These are phyloP conservation scores for Trichoplusia ni DNA, from an alignment of 1,140 invertebrate species.

Conservation along the genomic window DNA sequence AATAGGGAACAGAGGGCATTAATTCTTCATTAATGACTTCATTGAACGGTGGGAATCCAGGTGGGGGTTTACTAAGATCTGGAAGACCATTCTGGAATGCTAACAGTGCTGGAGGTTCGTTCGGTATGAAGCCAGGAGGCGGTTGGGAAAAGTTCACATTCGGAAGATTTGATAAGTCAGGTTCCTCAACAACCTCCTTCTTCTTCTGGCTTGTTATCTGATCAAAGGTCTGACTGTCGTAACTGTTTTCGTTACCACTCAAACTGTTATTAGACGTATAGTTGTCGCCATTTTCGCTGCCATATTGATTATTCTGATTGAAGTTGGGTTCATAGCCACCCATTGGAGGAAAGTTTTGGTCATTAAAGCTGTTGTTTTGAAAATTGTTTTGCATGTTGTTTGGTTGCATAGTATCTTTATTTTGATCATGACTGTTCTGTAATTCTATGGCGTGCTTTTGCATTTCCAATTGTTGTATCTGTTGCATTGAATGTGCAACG, in stretches of 20 bases:
- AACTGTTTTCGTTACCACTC: constrained; percentile 75
- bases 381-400: constrained; percentile 60
- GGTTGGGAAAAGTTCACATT: constrained; percentile 82
- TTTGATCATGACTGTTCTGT: constrained; percentile 79
- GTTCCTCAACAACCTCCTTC: constrained; percentile 60
- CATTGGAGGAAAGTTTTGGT: constrained; percentile 64
- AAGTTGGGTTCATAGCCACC: constrained; percentile 63
- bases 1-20: constrained; percentile 96
- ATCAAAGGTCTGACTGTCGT: constrained; percentile 75
- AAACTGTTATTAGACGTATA: constrained; percentile 73
- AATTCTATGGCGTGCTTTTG: constrained; percentile 89
- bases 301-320: constrained; percentile 62
- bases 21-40: constrained; percentile 85
- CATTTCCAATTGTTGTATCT: constrained; percentile 92
- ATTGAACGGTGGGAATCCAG: constrained; percentile 86
- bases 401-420: constrained; percentile 58
- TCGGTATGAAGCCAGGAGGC: constrained; percentile 82
- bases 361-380: constrained; percentile 64
- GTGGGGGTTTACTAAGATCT: constrained; percentile 92
- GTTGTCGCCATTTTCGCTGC: constrained; percentile 73
- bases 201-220: constrained; percentile 63
- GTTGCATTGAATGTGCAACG: constrained; percentile 93
- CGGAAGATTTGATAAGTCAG: constrained; percentile 63
- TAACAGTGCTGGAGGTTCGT: constrained; percentile 51
- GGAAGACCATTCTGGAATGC: constrained; percentile 84